These are phyloP conservation scores for Somateria mollissima DNA, from an alignment of 2,797 vertebrate species.

Conservation along the genomic window DNA sequence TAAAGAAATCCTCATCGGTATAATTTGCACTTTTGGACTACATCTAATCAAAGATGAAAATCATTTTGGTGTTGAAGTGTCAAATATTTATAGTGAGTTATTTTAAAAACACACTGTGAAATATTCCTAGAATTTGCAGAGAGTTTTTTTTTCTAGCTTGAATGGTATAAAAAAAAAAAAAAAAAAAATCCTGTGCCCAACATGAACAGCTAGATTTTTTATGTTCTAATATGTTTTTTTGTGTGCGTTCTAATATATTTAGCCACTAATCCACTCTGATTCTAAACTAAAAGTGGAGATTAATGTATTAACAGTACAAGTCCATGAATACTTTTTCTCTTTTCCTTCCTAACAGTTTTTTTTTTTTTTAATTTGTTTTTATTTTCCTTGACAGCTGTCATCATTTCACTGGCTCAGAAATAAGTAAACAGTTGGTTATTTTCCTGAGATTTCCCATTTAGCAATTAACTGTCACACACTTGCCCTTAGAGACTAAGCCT, in stretches of 20 bases:
- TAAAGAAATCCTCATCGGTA: background rate
- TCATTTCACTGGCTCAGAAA: slow-evolving; percentile 25
- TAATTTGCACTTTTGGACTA: background rate
- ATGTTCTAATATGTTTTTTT: background rate
- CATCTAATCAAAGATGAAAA: background rate
- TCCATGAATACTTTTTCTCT: background rate
- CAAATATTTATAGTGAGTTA: background rate
- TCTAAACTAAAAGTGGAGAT: background rate
- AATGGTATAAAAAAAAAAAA: background rate
- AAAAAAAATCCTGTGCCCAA: background rate
- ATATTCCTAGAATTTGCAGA: background rate
- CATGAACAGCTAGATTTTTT: background rate
- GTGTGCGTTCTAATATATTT: background rate
- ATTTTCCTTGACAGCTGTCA: slow-evolving; percentile 31
- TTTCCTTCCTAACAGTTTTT: background rate
- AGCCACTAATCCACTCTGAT: background rate
- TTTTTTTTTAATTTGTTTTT: background rate
- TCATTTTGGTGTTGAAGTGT: background rate
- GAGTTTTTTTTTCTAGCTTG: background rate
- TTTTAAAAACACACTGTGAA: background rate
- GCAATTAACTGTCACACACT: background rate
- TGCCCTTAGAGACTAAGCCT: background rate
- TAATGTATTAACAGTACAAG: background rate
- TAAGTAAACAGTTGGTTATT: slow-evolving; percentile 22
- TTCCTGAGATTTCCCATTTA: slow-evolving; percentile 25